phyloP scores from a whole-genome alignment of 1,140 invertebrate species.

The Steinernema feltiae region DNA sequence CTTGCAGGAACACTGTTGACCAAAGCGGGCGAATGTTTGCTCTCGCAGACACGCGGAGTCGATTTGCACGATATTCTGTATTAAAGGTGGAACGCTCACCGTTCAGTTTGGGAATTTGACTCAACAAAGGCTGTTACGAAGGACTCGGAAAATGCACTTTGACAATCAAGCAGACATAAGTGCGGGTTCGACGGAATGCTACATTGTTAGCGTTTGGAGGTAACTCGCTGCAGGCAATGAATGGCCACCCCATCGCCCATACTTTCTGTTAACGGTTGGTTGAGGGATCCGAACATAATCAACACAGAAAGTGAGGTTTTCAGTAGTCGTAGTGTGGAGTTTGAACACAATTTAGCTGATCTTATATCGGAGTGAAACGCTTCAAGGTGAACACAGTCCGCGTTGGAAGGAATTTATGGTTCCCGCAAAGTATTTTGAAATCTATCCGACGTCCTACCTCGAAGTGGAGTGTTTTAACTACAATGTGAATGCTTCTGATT shows the following conservation, averaged over 20 bases:
- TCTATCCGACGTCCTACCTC: conserved; percentile 38
- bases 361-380: conserved; percentile 39
- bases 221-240: neutral
- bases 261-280: conserved; percentile 41
- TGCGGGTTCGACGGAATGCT: neutral
- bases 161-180: neutral
- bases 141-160: neutral
- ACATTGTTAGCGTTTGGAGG: neutral
- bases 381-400: conserved; percentile 26
- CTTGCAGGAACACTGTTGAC: neutral
- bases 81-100: neutral
- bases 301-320: conserved; percentile 5
- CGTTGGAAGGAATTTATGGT: conserved; percentile 40
- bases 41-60: neutral
- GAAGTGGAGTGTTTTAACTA: conserved; percentile 36
- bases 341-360: conserved; percentile 46
- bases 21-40: neutral
- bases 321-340: conserved; percentile 11
- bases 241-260: conserved; percentile 22
- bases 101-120: neutral
- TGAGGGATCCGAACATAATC: conserved; percentile 25
- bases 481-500: conserved; percentile 33
- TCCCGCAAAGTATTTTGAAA: conserved; percentile 42
- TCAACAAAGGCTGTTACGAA: neutral
- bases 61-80: neutral